Conservation (phyloP, 2,797 vertebrate genomes). For the Synanceia verrucosa region DNA sequence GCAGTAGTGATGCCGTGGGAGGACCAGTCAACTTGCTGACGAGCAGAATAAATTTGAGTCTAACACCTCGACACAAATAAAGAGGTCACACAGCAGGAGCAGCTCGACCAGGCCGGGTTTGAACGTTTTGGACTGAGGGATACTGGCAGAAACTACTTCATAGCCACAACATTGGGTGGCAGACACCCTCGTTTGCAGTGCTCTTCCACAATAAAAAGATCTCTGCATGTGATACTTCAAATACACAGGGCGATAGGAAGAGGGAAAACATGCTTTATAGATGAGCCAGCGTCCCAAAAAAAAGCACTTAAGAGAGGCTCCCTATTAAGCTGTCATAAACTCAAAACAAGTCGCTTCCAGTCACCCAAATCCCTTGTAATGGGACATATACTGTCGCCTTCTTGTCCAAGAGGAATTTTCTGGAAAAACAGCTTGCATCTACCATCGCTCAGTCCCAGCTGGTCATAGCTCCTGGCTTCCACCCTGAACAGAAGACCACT, state of each 20-base stretch:
- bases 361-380: slow-evolving; percentile 26
- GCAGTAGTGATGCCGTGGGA: slow-evolving; percentile 12
- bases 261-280: slow-evolving; percentile 36
- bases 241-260: slow-evolving; percentile 16
- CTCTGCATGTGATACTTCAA: slow-evolving; percentile 43
- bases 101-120: slow-evolving; percentile 3
- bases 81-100: slow-evolving; percentile 19
- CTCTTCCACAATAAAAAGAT: slow-evolving; percentile 25
- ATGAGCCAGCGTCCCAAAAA: slow-evolving; percentile 30
- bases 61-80: slow-evolving; percentile 25
- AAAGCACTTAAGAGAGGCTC: slow-evolving; percentile 24
- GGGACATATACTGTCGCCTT: not conserved
- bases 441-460: slow-evolving; percentile 70
- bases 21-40: slow-evolving; percentile 15
- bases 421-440: slow-evolving; percentile 59
- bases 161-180: slow-evolving; percentile 39
- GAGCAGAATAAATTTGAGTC: slow-evolving; percentile 23
- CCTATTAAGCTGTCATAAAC: slow-evolving; percentile 46
- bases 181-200: slow-evolving; percentile 42
- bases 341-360: slow-evolving; percentile 27
- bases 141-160: slow-evolving; percentile 60
- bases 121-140: slow-evolving; percentile 14
- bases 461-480: slow-evolving; percentile 73
- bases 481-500: slow-evolving; percentile 60
- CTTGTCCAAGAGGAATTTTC: slow-evolving; percentile 29